Evolutionary conservation across 2,797 vertebrate genomes (phyloP).

Genomic region (Psittacula derbiana): DNA sequence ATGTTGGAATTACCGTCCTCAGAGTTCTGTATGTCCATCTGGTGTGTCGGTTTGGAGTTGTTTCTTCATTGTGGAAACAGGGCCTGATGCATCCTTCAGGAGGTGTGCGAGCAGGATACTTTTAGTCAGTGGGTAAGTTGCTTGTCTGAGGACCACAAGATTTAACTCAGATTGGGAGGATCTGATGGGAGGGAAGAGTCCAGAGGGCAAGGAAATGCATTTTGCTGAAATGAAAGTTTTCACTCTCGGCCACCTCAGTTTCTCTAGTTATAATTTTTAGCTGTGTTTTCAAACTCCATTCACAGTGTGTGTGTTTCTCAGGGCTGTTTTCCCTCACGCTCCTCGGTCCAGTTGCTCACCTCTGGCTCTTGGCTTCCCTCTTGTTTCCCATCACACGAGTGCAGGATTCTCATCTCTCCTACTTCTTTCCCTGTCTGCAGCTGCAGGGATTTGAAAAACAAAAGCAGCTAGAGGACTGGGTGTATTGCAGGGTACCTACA

Average conservation of each 20-base stretch:
- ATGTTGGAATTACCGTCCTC: not conserved
- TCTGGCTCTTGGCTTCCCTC: not conserved
- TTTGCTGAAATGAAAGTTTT: not conserved
- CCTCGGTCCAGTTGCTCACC: rapidly evolving
- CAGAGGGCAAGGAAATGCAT: not conserved
- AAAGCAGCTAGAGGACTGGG: not conserved
- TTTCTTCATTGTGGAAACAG: not conserved
- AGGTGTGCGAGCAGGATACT: not conserved
- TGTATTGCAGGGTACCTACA: not conserved
- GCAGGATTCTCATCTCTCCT: not conserved
- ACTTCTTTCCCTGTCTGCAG: not conserved
- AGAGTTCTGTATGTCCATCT: slow-evolving; percentile 15
- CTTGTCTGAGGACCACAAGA: not conserved
- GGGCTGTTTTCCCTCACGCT: not conserved
- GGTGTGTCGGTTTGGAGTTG: not conserved
- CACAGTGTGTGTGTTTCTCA: rapidly evolving
- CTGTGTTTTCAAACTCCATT: not conserved
- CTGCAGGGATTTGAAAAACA: not conserved
- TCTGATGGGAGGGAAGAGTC: not conserved
- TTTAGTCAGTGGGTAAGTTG: not conserved
- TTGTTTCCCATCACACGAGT: rapidly evolving
- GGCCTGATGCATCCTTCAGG: not conserved
- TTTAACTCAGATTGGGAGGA: not conserved
- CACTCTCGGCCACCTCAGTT: not conserved
- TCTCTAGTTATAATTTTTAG: not conserved